Conservation (phyloP, 2,797 vertebrate species). For the Sylvia borin region DNA sequence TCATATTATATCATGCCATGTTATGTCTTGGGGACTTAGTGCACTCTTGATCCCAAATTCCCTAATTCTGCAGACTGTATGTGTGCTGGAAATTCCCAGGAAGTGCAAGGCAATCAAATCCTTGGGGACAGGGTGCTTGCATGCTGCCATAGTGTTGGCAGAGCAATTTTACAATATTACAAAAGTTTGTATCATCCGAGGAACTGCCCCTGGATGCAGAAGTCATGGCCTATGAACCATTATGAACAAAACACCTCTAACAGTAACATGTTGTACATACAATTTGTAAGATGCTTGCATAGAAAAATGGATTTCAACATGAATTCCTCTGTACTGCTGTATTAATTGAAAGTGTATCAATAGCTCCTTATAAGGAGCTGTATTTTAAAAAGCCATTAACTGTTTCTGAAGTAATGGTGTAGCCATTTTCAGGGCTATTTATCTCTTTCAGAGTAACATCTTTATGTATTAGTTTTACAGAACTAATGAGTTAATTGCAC, state of each 20-base stretch:
- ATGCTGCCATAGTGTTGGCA: not conserved
- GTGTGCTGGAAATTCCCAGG: not conserved
- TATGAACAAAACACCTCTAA: not conserved
- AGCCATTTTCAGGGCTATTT: not conserved
- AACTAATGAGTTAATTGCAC: not conserved
- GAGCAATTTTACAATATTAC: not conserved
- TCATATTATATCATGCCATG: not conserved
- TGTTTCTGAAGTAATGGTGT: not conserved
- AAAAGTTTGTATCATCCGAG: not conserved
- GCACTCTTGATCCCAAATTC: not conserved
- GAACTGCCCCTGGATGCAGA: not conserved
- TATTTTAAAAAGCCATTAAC: constrained; percentile 14
- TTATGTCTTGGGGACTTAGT: too few relatives aligned
- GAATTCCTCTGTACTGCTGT: not conserved
- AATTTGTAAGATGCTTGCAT: not conserved
- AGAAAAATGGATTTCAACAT: not conserved
- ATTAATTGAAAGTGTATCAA: constrained; percentile 10
- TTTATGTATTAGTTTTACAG: not conserved
- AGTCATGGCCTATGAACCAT: not conserved
- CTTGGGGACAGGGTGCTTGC: not conserved
- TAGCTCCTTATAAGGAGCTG: not conserved
- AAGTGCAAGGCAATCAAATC: not conserved
- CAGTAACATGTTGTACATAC: not conserved
- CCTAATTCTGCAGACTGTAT: not conserved
- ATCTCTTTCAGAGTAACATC: not conserved